Evolutionary conservation across 2,888 invertebrate genomes (phyloP), one percentile per base, ranked within the genome.

Genomic region (Eupelmus urozonus): DNA sequence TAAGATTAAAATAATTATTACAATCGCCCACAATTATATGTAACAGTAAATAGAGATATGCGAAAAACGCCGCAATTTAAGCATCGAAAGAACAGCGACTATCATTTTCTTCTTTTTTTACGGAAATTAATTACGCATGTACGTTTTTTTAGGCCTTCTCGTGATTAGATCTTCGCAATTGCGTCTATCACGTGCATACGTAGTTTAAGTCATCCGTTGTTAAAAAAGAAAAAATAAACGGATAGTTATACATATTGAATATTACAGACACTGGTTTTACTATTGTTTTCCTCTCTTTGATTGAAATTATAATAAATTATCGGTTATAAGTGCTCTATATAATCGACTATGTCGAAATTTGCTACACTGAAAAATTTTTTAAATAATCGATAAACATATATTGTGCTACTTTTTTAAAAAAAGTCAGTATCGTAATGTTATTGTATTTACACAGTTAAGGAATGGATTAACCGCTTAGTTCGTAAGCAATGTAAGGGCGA

Each of bases 361-460:
- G 66, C 25, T 66, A 71, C 59, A 72, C 71, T 77, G 76, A 66
- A 59, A 77, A 71, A 60, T 71, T 77, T 71, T 72, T 71, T 66
- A 71, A 72, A 60, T 34, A 55, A 45, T 59, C 55, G 53, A 16
- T 51, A 7, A n/a, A 45, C 13, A 45, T 18, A 62, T 53, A 62
- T 42, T 20, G 20, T 42, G 53, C 13, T 67, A 70, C 55, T 45
- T 55, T 63, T 75, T 25, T 45, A 65, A 65, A 53, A 34, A 34
- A 34, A 55, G 13, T 72, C 62, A 11, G 25, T 62, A 7, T 11
- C 60, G 51, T 40, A 53, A 23, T 53, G 53, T 40, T 25, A 27
- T 40, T 34, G 9, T n/a, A 34, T 34, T 34, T 20, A 18, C 11
- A 29, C 9, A 27, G 51, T 29, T 49, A 42, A 40, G 66, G 18